Evolutionary conservation across 2,113 vertebrate genomes (phyloP), one percentile per base, ranked within the genome.

Genomic region (Oxyruncus cristatus): DNA sequence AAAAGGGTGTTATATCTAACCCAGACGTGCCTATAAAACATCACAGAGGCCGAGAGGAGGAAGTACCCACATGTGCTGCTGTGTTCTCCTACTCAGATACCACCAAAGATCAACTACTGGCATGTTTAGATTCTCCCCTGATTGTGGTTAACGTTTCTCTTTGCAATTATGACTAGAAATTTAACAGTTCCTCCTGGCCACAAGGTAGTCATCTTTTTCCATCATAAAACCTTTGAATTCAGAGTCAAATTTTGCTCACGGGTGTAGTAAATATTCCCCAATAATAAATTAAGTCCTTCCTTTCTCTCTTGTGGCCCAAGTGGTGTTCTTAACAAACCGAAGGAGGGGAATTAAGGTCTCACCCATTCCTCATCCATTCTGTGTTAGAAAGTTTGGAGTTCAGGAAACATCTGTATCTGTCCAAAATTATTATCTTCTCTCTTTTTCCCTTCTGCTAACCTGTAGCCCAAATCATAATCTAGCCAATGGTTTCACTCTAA

Each of bases 81-180:
- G 19, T 2, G 12, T 32, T 71, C 50, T 67, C 0, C 0, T 39
- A 12, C 23, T 63, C 27, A 52, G 6, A 17, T 26, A 11, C 8
- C 85, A 47, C 21, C 61, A 52, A 52, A 85, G 23, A 72, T 35
- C 32, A 55, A 27, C 27, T 52, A 11, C 0, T 68, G 56, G 52
- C 78, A 82, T 2, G 2, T 11, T 55, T 22, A 67, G 33, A 65
- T 50, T 12, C 44, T 68, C 49, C 63, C 13, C 4, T 56, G 27
- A 37, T 90, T 13, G 17, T 41, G 23, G 35, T 77, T 53, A 1
- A 71, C 28, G 14, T 44, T 90, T 37, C 44, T 68, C 3, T 61
- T 89, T 87, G 39, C 66, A 95, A 39, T 16, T 83, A 47, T 32
- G 44, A 42, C 50, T 53, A 47, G 37, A 67, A 72, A 88, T 39